Evolutionary conservation across 2,888 invertebrate genomes (phyloP).

Genomic region (Callyntrura sp.): DNA sequence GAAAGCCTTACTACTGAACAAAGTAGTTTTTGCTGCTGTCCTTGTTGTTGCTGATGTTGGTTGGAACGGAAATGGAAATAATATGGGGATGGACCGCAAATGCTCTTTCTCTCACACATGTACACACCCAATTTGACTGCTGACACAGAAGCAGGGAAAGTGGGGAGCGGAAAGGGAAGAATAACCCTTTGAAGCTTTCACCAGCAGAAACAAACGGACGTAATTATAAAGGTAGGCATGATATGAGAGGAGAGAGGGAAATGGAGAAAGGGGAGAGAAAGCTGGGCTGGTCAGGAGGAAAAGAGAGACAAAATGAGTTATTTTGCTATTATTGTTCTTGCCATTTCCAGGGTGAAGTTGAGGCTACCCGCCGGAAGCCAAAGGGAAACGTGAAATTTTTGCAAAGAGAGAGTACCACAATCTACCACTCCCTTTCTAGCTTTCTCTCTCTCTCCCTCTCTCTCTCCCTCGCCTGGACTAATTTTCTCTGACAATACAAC

Average conservation of each 20-base stretch:
- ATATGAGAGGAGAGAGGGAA: neutral
- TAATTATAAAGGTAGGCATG: too few species aligned
- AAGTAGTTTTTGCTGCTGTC: neutral
- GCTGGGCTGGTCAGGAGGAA: neutral
- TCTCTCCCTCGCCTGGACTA: too few species aligned
- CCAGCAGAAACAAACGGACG: too few species aligned
- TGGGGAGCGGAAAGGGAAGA: neutral
- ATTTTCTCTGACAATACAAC: too few species aligned
- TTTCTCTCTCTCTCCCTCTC: too few species aligned
- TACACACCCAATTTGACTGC: neutral
- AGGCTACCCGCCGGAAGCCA: constrained; percentile 44
- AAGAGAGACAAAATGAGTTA: neutral
- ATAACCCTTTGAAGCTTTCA: neutral
- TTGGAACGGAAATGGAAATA: too few species aligned
- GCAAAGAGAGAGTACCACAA: too few species aligned
- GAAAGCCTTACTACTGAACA: neutral
- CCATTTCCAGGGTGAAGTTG: neutral
- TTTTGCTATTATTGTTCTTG: neutral
- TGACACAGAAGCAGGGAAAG: neutral
- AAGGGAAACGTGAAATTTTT: constrained; percentile 41
- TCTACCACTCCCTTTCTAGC: too few species aligned
- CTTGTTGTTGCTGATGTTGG: neutral
- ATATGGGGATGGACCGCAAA: too few species aligned
- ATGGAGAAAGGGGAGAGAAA: neutral
- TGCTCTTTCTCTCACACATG: too few species aligned